A percentile compares a stretch with the other conserved stretches of the same genome.
Conservation (phyloP, 2,888 invertebrate genomes). For the Ophion ventricosus region DNA sequence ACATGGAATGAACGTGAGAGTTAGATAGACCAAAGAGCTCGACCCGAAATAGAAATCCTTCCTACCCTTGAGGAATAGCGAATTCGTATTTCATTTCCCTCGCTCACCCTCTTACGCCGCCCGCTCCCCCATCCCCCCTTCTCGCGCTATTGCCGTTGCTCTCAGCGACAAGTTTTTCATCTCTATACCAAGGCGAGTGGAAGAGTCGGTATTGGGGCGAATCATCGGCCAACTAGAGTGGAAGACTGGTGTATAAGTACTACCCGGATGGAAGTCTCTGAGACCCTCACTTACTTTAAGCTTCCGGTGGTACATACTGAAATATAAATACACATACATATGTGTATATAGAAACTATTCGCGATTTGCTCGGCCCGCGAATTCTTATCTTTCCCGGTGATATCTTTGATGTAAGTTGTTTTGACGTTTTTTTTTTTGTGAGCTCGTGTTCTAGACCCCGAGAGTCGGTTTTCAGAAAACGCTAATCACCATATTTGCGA, state of each 20-base stretch:
- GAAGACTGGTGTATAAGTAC: constrained; percentile 30
- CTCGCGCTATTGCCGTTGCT: neutral
- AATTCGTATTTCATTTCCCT: constrained; percentile 42
- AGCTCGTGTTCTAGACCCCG: no score
- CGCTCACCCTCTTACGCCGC: constrained; percentile 9
- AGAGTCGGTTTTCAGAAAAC: no score
- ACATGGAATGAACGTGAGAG: constrained; percentile 55
- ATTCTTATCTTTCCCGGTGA: no score
- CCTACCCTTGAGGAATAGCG: neutral
- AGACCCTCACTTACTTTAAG: constrained; percentile 17
- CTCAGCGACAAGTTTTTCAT: constrained; percentile 2
- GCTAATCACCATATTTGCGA: no score
- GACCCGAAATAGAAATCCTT: constrained; percentile 26
- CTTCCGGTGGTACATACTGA: constrained; percentile 14
- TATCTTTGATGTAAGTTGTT: no score
- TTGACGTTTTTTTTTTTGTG: no score
- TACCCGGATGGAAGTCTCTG: neutral
- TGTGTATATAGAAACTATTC: neutral
- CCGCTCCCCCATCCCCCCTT: neutral
- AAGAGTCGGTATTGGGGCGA: constrained; percentile 9
- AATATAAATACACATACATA: neutral
- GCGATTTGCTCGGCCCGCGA: no score
- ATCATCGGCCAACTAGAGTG: constrained; percentile 43
- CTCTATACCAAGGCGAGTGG: constrained; percentile 20
- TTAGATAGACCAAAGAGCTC: constrained; percentile 41